Base-by-base conservation (phyloP, 2,797 vertebrate genomes). In the Poeciliopsis infans region DNA sequence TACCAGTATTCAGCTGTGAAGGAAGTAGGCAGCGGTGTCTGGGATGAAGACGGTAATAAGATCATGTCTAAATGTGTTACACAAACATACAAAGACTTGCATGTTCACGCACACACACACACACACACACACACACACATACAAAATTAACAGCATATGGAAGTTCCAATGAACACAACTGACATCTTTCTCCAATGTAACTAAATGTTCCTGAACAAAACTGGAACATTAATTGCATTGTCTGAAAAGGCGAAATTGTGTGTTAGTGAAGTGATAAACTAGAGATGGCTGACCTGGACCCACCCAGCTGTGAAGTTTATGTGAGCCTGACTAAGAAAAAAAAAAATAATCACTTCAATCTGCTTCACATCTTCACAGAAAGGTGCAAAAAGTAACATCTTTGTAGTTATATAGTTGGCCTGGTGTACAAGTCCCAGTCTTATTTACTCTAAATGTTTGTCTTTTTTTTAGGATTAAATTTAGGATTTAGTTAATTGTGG, bases 1-100 rank as follows among this genome's bases (percentile, higher is more conserved):
- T 84, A 87, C 90, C 87, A 86, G 81, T 86, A 90, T 87, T 91
- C 86, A 77, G 72, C 79, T 74, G 85, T 88, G 91, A 92, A 88
- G 92, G 90, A 90, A 88, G 91, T 11, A 79, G 80, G 91, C 85
- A 80, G 70, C 83, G 36, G 80, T 83, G 85, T 88, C 83, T 78
- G 47, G 85, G 75, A 82, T 79, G 83, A 88, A 82, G 28, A 25
- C 10, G n/a, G 82, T 92, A 91, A 92, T 89, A 84, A 94, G 92
- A 92, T 82, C 25, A 3, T 68, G 83, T 73, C 82, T 84, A 89
- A 93, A 91, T 85, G 81, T 86, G 85, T 93, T 89, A 92, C 76
- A 86, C 89, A 93, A 92, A 91, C 86, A 86, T 80, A 81, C 20
- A 76, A 39, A 33, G 4, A 45, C 31, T 80, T 18, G 61, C 36